Evolutionary conservation across 1,140 invertebrate genomes (phyloP).

Genomic region (Dufourea novaeangliae): DNA sequence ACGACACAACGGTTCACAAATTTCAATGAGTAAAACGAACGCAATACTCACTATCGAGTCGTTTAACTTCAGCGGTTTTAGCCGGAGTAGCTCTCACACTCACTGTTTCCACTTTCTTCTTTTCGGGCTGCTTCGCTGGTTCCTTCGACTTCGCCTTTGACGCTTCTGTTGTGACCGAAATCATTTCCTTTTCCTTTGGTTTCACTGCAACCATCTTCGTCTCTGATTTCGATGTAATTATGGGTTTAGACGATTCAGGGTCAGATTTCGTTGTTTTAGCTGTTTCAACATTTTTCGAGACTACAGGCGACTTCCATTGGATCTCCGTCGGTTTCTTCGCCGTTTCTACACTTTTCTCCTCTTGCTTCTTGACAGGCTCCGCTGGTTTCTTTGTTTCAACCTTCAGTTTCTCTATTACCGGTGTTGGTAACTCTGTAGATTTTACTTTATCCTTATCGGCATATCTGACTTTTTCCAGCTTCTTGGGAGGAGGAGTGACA

Average conservation of each 20-base stretch:
- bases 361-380: slow-evolving; percentile 36
- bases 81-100: slow-evolving; percentile 24
- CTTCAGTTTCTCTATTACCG: slow-evolving; percentile 7
- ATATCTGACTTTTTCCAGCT: slow-evolving; percentile 75
- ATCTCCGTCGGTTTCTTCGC: slow-evolving; percentile 10
- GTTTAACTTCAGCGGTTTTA: slow-evolving; percentile 36
- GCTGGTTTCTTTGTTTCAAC: slow-evolving; percentile 4
- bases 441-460: slow-evolving; percentile 75
- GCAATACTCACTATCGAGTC: slow-evolving; percentile 59
- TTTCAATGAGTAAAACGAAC: background rate
- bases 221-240: slow-evolving; percentile 1
- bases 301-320: background rate
- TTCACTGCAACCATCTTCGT: slow-evolving; percentile 39
- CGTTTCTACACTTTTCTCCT: slow-evolving; percentile 58
- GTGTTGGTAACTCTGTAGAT: slow-evolving; percentile 22
- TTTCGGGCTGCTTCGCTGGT: slow-evolving; percentile 40
- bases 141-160: slow-evolving; percentile 58
- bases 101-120: slow-evolving; percentile 51
- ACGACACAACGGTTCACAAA: background rate
- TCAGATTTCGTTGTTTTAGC: slow-evolving; percentile 37
- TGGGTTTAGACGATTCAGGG: slow-evolving; percentile 20
- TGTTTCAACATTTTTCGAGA: slow-evolving; percentile 25
- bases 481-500: slow-evolving; percentile 39
- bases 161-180: slow-evolving; percentile 57
- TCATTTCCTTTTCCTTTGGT: slow-evolving; percentile 41